phyloP scores from a whole-genome alignment of 2,888 invertebrate genomes.

The Mayetiola destructor region DNA sequence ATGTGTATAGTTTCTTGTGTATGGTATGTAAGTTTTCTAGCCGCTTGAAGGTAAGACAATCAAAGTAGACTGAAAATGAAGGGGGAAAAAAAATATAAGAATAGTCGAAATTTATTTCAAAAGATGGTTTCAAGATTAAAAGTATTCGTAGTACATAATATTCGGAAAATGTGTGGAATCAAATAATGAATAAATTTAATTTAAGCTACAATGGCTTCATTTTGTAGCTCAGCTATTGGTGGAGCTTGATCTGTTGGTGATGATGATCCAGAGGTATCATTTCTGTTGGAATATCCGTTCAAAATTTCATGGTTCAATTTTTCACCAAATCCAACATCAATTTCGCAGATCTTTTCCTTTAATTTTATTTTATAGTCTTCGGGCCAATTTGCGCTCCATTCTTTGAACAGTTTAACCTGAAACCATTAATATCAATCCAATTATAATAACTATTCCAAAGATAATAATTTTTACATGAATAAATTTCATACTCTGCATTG shows the following conservation, averaged over 20 bases:
- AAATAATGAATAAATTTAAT: background rate
- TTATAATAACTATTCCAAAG: background rate
- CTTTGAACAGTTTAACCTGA: slow-evolving; percentile 65
- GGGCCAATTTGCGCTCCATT: slow-evolving; percentile 71
- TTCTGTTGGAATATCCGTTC: slow-evolving; percentile 15
- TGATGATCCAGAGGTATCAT: background rate
- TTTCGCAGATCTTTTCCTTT: slow-evolving; percentile 51
- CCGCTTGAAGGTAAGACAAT: too few species aligned
- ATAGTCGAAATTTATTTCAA: too few species aligned
- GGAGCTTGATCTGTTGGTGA: slow-evolving; percentile 2
- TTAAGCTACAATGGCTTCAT: slow-evolving; percentile 22
- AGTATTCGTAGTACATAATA: too few species aligned
- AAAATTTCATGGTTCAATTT: slow-evolving; percentile 46
- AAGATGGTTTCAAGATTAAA: too few species aligned
- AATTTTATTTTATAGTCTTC: slow-evolving; percentile 55
- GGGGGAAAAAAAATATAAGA: too few species aligned
- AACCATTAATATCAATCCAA: slow-evolving; percentile 20
- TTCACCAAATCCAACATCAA: slow-evolving; percentile 55
- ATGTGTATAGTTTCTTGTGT: too few species aligned
- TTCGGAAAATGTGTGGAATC: too few species aligned
- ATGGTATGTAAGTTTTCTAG: too few species aligned
- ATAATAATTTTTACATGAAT: background rate
- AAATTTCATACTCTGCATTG: slow-evolving; percentile 56
- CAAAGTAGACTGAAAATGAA: too few species aligned
- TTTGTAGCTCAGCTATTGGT: slow-evolving; percentile 20